Conservation (phyloP, 2,113 vertebrate genomes). For the Peromyscus californicus region DNA sequence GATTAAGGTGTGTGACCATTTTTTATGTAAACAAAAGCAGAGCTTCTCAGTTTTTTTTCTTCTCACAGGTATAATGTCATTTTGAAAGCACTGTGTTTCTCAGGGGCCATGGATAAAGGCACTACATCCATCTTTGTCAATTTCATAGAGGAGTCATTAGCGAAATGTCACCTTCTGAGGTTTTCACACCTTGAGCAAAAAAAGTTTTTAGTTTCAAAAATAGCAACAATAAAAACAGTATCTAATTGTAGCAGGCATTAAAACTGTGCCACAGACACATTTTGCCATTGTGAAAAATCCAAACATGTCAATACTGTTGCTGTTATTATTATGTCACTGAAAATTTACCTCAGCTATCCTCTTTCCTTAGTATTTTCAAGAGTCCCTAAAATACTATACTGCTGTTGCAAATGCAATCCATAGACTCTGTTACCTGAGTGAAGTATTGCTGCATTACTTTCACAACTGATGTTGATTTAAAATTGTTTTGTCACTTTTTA, state of each 20-base stretch:
- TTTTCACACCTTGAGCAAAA: constrained; percentile 77
- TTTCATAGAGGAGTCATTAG: constrained; percentile 85
- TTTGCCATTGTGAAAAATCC: not conserved
- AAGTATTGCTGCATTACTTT: not conserved
- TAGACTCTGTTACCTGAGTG: not conserved
- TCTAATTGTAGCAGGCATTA: not conserved
- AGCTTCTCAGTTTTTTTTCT: not conserved
- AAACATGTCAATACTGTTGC: not conserved
- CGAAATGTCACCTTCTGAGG: constrained; percentile 88
- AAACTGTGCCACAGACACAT: not conserved
- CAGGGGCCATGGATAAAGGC: constrained; percentile 79
- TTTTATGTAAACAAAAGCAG: constrained; percentile 68
- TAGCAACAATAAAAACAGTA: constrained; percentile 36
- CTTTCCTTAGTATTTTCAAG: not conserved
- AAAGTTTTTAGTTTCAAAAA: constrained; percentile 79
- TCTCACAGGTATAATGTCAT: constrained; percentile 76
- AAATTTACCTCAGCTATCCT: not conserved
- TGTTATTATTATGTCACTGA: not conserved
- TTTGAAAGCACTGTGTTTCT: constrained; percentile 80
- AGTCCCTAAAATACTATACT: not conserved
- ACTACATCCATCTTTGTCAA: constrained; percentile 87
- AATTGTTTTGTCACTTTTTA: not conserved
- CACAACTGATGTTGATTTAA: not conserved
- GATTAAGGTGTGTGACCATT: constrained; percentile 51
- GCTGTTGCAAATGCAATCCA: rapidly evolving